Evolutionary conservation across 2,888 invertebrate genomes (phyloP), one percentile per base, ranked within the genome.

Genomic region (Aplocera efformata): DNA sequence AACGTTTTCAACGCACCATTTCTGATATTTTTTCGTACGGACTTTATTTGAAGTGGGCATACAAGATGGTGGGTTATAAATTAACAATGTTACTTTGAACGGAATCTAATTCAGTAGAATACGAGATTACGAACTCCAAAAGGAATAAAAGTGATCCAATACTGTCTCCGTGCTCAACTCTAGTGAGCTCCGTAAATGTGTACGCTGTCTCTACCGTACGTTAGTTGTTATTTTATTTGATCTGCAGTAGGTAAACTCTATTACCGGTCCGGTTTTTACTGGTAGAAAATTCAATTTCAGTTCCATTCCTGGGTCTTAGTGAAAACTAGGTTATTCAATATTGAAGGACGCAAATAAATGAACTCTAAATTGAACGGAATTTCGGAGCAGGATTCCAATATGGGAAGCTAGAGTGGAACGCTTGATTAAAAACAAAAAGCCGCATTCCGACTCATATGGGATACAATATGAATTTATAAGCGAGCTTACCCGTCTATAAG

Each of bases 211-310:
- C 54, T 58, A 33, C 55, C 61, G 58, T 60, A 63, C 58, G 62
- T 61, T 65, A 67, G 67, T 69, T 77, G 72, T 76, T 79, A 77
- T 80, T 80, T 79, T 78, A 80, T 83, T 82, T 81, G 79, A 79
- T 79, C 77, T 70, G 63, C 65, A 63, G 66, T 72, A 78, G 70
- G 80, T 80, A 82, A 82, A 82, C 79, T 80, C 78, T 76, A 82
- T 84, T 82, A 84, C 76, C 58, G 68, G 71, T 63, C 72, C 79
- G 32, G 76, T 81, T 84, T 84, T 83, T 83, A 85, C 75, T 75
- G 72, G 71, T 72, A 70, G 67, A 78, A 17, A 82, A 84, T 81
- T 82, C 73, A 79, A 83, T 85, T 83, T 73, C 71, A 72, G 61
- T 66, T 64, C 66, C 66, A 66, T 67, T 64, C 67, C 65, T 66